Evolutionary conservation across 2,888 invertebrate species (phyloP), one percentile per base, ranked within the genome.

Genomic region (Himalopsyche japonica): DNA sequence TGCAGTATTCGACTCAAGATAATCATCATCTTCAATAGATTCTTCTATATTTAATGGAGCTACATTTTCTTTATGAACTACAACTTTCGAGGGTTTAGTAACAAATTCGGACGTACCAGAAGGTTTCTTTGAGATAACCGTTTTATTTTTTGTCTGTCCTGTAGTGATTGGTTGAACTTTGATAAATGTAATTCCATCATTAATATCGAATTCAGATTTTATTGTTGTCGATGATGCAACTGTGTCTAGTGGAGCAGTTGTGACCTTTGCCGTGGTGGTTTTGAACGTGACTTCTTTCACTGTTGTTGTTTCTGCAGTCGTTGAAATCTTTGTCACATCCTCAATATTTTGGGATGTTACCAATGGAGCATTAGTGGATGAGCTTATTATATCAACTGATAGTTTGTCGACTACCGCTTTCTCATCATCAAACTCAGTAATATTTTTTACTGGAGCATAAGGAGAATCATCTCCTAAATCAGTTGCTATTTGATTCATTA

Each of bases 401-500:
- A n/a, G 6, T 3, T 78, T 78, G 43, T 43, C 34, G 43, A 43
- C 7, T 2, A 34, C 78, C 20, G 18, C 47, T 78, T 37, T 43
- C n/a, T 78, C n/a, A 43, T n/a, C 20, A 4, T 57, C 37, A 37
- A 43, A 43, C 7, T 0, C 18, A 18, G 32, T 43, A 78, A n/a
- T 34, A 43, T 43, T 78, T 37, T 37, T 18, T 15, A 34, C 76
- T 4, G 76, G 78, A 1, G 37, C 37, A 37, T 34, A 78, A 12
- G 78, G 24, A 34, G 57, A 57, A 7, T 57, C 57, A 70, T 89
- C 89, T 43, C 91, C 92, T 32, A 92, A 89, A 88, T 92, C 92
- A 3, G 92, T 92, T 81, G 92, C 92, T 87, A 92, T 92, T 89
- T 92, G 92, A 87, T 92, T 92, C 77, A 92, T 91, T 87, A 92